phyloP scores from a whole-genome alignment of 2,888 invertebrate genomes.

The Zootermopsis nevadensis region DNA sequence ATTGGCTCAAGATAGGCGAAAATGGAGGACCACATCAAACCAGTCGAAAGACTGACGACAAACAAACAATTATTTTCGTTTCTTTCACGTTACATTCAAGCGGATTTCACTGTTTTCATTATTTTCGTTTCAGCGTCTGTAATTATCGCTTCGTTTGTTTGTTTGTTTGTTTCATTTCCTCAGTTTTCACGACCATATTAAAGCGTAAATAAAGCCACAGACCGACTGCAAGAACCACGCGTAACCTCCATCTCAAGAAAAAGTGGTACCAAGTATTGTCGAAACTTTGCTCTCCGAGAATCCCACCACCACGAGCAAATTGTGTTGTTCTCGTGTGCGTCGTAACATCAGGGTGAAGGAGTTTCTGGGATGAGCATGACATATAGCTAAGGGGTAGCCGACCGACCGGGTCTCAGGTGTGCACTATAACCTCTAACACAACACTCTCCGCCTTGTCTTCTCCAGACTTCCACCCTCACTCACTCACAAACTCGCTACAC shows the following conservation, averaged over 20 bases:
- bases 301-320: not conserved
- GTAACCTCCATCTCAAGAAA: not conserved
- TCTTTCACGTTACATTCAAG: no score
- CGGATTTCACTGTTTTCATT: no score
- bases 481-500: not conserved
- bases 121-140: no score
- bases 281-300: conserved; percentile 1
- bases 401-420: conserved; percentile 48
- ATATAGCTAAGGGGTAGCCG: conserved; percentile 41
- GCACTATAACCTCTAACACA: conserved; percentile 48
- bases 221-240: no score
- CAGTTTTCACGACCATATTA: no score
- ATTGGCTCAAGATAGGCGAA: no score
- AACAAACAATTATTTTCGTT: no score
- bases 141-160: no score
- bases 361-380: conserved; percentile 41
- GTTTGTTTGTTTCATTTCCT: no score
- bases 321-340: conserved; percentile 31
- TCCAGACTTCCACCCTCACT: conserved; percentile 30
- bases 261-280: not conserved
- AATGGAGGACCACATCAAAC: no score
- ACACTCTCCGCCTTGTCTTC: conserved; percentile 31
- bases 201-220: no score
- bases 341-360: conserved; percentile 29
- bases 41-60: no score